Evolutionary conservation across 2,888 invertebrate genomes (phyloP), one percentile per base, ranked within the genome.

Genomic region (Chloromyia formosa): DNA sequence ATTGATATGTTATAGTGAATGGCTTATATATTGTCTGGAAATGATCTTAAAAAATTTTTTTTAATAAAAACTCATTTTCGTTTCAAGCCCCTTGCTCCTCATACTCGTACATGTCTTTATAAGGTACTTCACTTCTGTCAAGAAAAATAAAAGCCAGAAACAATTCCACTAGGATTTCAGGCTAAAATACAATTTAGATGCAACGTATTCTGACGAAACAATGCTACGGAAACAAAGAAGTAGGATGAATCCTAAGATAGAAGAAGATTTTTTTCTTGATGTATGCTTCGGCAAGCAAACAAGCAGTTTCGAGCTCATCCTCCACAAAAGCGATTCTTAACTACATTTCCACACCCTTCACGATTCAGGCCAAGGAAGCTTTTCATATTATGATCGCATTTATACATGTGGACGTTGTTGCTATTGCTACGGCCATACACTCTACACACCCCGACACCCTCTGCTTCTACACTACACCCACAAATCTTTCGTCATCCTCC

Each of bases 341-440:
- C 49, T 49, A 49, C 49, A 49, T 49, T 49, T 49, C 49, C 49
- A 49, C 49, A 40, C 40, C 18, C 16, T 62, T 42, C 62, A 7
- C 1, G 16, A 22, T 14, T 35, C n/a, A 62, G 27, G 12, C 40
- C 35, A 62, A 62, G 35, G 42, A 66, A 35, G 49, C 49, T 66
- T 45, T 20, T 22, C 42, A 1, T 45, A 66, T 45, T 66, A 66
- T 66, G 66, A 66, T 66, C 66, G 35, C 49, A 49, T 66, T 49
- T 66, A 20, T 66, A 49, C 10, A 66, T 49, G 49, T 45, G 49
- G 10, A 66, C 16, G 66, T 66, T 66, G 66, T 66, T 66, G 66
- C 69, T 22, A 54, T 35, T 56, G 20, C 69, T 53, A 54, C 54
- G 20, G 12, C n/a, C 61, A 61, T 64, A 58, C 16, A 10, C 10